Conservation (phyloP, 2,113 vertebrate species). For the Ciconia maguari region DNA sequence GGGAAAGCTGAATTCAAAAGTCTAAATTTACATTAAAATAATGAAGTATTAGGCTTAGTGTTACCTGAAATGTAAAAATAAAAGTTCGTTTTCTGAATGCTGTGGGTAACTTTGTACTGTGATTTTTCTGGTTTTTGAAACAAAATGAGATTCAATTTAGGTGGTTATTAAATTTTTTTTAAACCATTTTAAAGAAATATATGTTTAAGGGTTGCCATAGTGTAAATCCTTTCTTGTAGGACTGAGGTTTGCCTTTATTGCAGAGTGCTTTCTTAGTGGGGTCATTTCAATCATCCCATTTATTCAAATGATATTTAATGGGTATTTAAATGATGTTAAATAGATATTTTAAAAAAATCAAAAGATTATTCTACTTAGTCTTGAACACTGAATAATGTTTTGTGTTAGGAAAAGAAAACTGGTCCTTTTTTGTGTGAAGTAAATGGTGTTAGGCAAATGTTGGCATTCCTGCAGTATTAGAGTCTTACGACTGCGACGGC, state of each 20-base stretch:
- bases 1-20: not conserved
- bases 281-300: not conserved
- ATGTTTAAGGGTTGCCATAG: not conserved
- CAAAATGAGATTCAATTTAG: not conserved
- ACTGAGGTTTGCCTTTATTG: not conserved
- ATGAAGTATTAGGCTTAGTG: not conserved
- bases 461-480: not conserved
- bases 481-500: rapidly evolving
- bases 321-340: not conserved
- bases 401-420: not conserved
- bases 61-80: not conserved
- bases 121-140: not conserved
- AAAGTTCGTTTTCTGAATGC: not conserved
- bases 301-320: not conserved
- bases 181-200: not conserved
- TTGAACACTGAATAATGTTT: not conserved
- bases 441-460: not conserved
- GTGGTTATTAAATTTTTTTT: not conserved
- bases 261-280: not conserved
- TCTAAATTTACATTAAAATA: not conserved
- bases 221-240: not conserved
- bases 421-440: not conserved
- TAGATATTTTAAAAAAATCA: not conserved
- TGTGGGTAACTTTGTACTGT: not conserved
- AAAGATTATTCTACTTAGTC: not conserved